A percentile compares a stretch with the other conserved stretches of the same genome.
Evolutionary conservation across 2,888 invertebrate species (phyloP).

Genomic region (Molorchus minor): DNA sequence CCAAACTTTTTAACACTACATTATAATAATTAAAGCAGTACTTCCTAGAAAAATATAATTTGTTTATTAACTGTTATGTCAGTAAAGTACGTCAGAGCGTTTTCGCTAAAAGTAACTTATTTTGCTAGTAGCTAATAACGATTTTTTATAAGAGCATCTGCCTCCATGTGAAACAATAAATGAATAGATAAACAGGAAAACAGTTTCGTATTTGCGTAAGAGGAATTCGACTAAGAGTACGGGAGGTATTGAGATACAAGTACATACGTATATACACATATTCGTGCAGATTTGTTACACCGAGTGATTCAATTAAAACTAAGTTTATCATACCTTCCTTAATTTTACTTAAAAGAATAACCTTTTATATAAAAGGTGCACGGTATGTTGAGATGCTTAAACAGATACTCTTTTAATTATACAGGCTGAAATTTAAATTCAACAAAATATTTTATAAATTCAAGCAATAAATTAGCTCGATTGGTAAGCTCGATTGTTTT

Average conservation of each 20-base stretch:
- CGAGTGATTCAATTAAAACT: too few species aligned
- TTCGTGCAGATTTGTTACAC: neutral
- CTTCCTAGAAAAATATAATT: too few species aligned
- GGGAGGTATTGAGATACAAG: neutral
- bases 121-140: neutral
- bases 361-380: too few species aligned
- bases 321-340: too few species aligned
- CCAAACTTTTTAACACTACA: neutral
- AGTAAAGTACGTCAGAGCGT: neutral
- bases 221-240: neutral
- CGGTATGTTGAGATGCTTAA: too few species aligned
- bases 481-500: too few species aligned
- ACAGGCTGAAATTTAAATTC: too few species aligned
- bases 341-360: too few species aligned
- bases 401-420: too few species aligned
- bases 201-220: constrained; percentile 1
- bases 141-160: constrained; percentile 9
- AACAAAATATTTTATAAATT: too few species aligned
- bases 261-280: neutral
- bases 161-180: neutral
- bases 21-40: neutral
- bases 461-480: too few species aligned
- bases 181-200: neutral
- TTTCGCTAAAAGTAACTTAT: neutral
- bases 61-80: neutral